Base-by-base conservation (phyloP, 2,888 invertebrate genomes). In the Isotomurus palustris region DNA sequence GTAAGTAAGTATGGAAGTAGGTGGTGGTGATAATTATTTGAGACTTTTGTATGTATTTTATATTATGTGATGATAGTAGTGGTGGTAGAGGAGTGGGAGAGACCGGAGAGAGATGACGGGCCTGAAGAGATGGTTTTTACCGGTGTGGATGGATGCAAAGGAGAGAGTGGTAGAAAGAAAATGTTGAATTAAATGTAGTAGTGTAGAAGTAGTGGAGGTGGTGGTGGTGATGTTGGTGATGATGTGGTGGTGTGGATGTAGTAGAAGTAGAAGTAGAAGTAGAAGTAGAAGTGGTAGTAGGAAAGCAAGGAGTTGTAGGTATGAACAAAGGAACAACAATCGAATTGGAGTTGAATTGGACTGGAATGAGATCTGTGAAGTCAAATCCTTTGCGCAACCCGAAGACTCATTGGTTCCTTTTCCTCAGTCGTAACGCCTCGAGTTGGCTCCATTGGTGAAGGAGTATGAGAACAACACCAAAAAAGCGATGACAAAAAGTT, bases 401-500 rank as follows among this genome's bases (percentile, higher is more conserved):
- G 65, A 70, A 65, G 60, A 70, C 69, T 70, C 69, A 70, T 70
- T 70, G 69, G 69, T 67, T 68, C 69, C 67, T 69, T 62, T 67
- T 70, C 64, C 62, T 67, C 61, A 64, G 66, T 65, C 64, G 69
- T 60, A 66, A 67, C 68, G 66, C 69, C 69, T 68, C 66, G 66
- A 69, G 64, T 68, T 66, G 61, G 63, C 65, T 68, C 65, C 68
- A 70, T 70, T 70, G 69, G 69, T 64, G 60, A 67, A 70, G 66
- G 56, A 65, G 61, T 58, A 61, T 60, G 58, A 62, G 62, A 68
- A 60, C 52, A 64, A 63, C 62, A 61, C 52, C 61, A 67, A 67
- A 68, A 70, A 65, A 65, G 67, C 64, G 69, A 70, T 70, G 69
- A 70, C 69, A 70, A 70, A 69, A 69, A 69, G 67, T 66, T 66